Percentiles rank a stretch among this genome's conserved stretches.
Conservation (phyloP, 2,888 invertebrate genomes). For the Drosophila dives region DNA sequence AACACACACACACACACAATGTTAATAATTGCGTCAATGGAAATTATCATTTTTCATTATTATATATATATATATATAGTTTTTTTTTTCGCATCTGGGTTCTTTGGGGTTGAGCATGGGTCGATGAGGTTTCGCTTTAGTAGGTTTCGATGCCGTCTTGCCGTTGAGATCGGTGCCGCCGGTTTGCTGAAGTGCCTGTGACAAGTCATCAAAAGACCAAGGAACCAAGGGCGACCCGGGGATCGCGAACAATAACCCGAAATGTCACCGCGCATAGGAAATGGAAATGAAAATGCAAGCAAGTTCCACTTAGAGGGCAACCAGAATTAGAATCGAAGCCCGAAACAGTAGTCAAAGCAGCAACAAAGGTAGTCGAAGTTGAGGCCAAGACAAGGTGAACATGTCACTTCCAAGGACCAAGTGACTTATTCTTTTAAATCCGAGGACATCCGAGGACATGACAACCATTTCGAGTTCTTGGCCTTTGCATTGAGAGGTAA, state of each 20-base stretch:
- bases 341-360: slow-evolving; percentile 3
- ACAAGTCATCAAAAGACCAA: slow-evolving; percentile 58
- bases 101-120: slow-evolving; percentile 50
- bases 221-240: slow-evolving; percentile 47
- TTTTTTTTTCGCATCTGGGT: slow-evolving; percentile 20
- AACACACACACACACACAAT: slow-evolving; percentile 23
- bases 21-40: slow-evolving; percentile 62
- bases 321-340: not conserved
- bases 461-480: slow-evolving; percentile 14
- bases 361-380: slow-evolving; percentile 13
- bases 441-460: slow-evolving; percentile 14
- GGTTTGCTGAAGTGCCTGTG: slow-evolving; percentile 57
- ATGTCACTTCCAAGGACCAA: slow-evolving; percentile 48
- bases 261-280: slow-evolving; percentile 59
- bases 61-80: slow-evolving; percentile 31
- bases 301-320: slow-evolving; percentile 36
- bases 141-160: slow-evolving; percentile 26
- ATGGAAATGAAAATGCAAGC: slow-evolving; percentile 45
- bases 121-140: slow-evolving; percentile 35
- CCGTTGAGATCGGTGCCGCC: slow-evolving; percentile 34
- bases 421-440: slow-evolving; percentile 51
- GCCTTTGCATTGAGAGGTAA: not conserved
- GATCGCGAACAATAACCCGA: slow-evolving; percentile 68
- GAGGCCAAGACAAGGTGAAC: slow-evolving; percentile 55
- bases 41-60: slow-evolving; percentile 81